phyloP scores from a whole-genome alignment of 1,140 invertebrate genomes.

The Geopemphigus sp. region DNA sequence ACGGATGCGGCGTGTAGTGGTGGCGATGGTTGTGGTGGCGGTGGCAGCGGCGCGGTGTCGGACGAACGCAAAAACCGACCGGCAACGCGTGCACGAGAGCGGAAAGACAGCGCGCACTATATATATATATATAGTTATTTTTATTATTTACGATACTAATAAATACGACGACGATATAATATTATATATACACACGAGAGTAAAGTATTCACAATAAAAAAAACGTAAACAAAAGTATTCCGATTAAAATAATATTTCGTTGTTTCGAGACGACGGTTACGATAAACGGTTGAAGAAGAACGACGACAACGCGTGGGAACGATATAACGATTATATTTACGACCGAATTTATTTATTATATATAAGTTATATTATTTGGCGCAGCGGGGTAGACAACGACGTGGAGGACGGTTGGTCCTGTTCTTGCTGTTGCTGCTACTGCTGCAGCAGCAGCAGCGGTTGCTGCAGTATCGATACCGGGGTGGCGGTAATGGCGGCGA shows the following conservation, averaged over 20 bases:
- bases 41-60: too few relatives aligned
- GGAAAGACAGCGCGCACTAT: neutral
- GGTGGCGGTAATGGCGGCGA: neutral
- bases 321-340: neutral
- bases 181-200: neutral
- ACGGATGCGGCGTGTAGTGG: too few relatives aligned
- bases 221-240: neutral
- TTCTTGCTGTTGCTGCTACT: too few relatives aligned
- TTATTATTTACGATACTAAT: neutral
- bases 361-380: conserved; percentile 27
- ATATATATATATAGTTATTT: neutral
- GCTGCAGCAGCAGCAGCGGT: neutral
- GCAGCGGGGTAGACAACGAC: neutral
- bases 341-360: neutral
- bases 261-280: conserved; percentile 4
- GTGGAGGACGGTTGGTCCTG: too few relatives aligned
- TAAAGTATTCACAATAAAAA: too few relatives aligned
- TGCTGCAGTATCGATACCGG: neutral
- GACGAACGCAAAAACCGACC: too few relatives aligned
- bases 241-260: neutral
- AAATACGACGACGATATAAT: neutral
- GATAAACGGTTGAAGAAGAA: conserved; percentile 6
- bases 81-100: too few relatives aligned
- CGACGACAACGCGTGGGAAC: conserved; percentile 23
- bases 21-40: too few relatives aligned